phyloP scores from a whole-genome alignment of 2,113 vertebrate genomes.

The Corvus hawaiiensis region DNA sequence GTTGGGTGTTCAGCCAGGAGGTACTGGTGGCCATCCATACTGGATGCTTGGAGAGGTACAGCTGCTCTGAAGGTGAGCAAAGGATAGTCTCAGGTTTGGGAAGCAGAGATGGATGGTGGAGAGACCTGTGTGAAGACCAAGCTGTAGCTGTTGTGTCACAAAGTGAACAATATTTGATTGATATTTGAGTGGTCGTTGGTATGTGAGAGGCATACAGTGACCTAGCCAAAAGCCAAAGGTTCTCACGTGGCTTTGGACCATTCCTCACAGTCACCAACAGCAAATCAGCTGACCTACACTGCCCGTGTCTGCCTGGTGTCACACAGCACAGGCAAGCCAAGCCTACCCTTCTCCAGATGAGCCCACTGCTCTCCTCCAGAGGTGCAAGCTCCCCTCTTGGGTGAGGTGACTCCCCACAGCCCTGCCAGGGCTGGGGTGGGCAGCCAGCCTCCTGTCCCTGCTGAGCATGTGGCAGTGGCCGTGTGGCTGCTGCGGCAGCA shows the following conservation, averaged over 20 bases:
- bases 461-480: no score
- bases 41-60: neutral
- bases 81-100: neutral
- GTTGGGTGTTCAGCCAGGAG: neutral
- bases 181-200: neutral
- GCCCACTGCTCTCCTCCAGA: neutral
- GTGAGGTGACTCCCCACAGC: neutral
- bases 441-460: neutral
- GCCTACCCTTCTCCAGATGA: neutral
- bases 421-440: fast-evolving
- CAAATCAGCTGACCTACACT: neutral
- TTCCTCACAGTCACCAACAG: neutral
- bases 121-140: neutral
- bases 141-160: neutral
- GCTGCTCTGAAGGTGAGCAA: neutral
- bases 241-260: neutral
- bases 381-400: fast-evolving
- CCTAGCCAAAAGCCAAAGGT: neutral
- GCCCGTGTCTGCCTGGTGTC: neutral
- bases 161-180: neutral
- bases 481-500: fast-evolving
- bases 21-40: neutral
- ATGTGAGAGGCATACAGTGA: neutral
- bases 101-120: neutral
- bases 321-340: neutral